A percentile compares a stretch with the other conserved stretches of the same genome.
Conservation (phyloP, 2,888 invertebrate genomes). For the Platycheirus albimanus region DNA sequence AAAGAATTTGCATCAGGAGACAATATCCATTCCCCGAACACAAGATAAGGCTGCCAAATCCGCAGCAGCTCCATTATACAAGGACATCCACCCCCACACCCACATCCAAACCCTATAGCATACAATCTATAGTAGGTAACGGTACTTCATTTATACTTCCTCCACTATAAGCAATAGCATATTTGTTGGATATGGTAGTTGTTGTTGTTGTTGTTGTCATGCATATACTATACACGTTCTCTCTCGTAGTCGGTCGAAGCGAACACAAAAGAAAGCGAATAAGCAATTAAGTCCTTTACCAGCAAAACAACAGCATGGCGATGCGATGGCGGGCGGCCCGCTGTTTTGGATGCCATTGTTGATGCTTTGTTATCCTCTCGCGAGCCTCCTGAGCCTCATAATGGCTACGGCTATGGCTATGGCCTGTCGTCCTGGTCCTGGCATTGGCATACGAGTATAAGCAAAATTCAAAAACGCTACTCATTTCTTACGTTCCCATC, state of each 20-base stretch:
- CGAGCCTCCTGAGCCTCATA: conserved; percentile 37
- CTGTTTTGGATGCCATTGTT: conserved; percentile 58
- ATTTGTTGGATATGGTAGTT: conserved; percentile 3
- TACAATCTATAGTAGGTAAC: conserved; percentile 18
- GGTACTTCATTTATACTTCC: conserved; percentile 49
- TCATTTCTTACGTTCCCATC: conserved; percentile 40
- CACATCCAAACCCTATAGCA: neutral
- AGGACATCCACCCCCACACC: neutral
- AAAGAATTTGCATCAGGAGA: conserved; percentile 70
- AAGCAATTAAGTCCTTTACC: conserved; percentile 72
- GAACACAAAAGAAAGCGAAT: conserved; percentile 68
- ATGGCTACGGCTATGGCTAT: conserved; percentile 18
- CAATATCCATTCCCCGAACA: conserved; percentile 54
- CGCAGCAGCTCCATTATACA: conserved; percentile 45
- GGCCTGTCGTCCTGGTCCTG: neutral
- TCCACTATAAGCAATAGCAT: conserved; percentile 14
- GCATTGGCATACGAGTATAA: neutral
- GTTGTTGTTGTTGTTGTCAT: conserved; percentile 21
- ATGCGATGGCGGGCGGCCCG: conserved; percentile 9
- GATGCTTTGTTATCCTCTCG: conserved; percentile 65
- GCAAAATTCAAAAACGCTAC: conserved; percentile 46
- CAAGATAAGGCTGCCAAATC: conserved; percentile 55
- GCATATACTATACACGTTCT: neutral
- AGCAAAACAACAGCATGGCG: conserved; percentile 61
- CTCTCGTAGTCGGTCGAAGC: conserved; percentile 4